These are phyloP conservation scores for Harpegnathos saltator DNA, from an alignment of 1,140 invertebrate genomes.

Conservation along the genomic window DNA sequence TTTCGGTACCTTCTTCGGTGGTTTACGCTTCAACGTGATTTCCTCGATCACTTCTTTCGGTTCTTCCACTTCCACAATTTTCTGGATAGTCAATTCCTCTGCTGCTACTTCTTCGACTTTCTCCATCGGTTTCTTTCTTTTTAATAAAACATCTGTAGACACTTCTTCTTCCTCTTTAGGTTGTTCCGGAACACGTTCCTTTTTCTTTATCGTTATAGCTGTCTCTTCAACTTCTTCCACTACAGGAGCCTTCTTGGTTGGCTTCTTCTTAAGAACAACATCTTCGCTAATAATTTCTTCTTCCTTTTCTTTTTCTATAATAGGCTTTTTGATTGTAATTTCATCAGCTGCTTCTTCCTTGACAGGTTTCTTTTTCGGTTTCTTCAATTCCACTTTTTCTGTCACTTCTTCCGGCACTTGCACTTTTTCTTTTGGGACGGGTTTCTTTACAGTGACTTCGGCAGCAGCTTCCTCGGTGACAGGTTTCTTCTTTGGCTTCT, in stretches of 20 bases:
- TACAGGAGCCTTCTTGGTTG: constrained; percentile 69
- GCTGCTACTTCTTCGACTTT: constrained; percentile 78
- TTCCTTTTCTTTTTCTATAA: constrained; percentile 49
- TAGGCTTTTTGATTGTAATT: constrained; percentile 64
- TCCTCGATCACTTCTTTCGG: constrained; percentile 73
- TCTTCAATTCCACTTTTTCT: constrained; percentile 77
- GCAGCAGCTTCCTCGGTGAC: constrained; percentile 76
- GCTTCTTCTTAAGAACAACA: constrained; percentile 77
- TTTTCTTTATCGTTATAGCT: constrained; percentile 79
- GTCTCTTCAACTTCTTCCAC: constrained; percentile 84
- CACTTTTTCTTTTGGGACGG: constrained; percentile 65
- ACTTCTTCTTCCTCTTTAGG: constrained; percentile 66
- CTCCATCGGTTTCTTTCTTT: constrained; percentile 65
- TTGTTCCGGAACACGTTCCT: constrained; percentile 67
- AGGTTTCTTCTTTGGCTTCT: constrained; percentile 72
- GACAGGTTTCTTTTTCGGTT: constrained; percentile 82
- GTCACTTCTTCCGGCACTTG: constrained; percentile 74
- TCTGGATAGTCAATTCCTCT: constrained; percentile 82
- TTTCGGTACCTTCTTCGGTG: constrained; percentile 83
- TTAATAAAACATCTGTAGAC: constrained; percentile 58
- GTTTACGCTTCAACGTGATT: constrained; percentile 86
- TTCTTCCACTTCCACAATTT: constrained; percentile 73
- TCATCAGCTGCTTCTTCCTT: constrained; percentile 74
- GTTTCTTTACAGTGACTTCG: constrained; percentile 79
- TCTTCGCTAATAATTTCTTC: constrained; percentile 68